Percentiles rank a stretch among this genome's conserved stretches.
These are phyloP conservation scores for Formica exsecta DNA, from an alignment of 1,140 invertebrate genomes.

Conservation along the genomic window DNA sequence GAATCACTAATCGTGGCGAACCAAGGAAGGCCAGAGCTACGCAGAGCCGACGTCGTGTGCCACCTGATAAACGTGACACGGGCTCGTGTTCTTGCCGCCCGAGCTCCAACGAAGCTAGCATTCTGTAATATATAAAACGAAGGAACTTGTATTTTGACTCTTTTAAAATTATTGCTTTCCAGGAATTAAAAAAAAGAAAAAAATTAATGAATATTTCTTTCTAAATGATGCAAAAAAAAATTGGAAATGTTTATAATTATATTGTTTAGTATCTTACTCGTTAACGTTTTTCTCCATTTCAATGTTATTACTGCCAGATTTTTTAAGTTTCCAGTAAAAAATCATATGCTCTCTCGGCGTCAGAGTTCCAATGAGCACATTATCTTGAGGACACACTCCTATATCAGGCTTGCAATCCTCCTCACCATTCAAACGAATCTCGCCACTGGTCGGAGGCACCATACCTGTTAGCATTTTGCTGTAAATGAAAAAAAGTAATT, in stretches of 20 bases:
- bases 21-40: conserved; percentile 92
- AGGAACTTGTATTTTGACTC: background rate
- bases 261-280: conserved; percentile 80
- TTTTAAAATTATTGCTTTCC: conserved; percentile 16
- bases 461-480: conserved; percentile 90
- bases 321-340: conserved; percentile 92
- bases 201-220: background rate
- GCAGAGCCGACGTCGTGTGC: conserved; percentile 88
- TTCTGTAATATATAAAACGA: conserved; percentile 79
- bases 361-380: conserved; percentile 93
- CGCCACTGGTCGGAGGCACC: conserved; percentile 87
- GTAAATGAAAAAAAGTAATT: conserved; percentile 64
- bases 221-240: background rate
- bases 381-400: conserved; percentile 94
- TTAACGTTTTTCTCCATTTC: conserved; percentile 84
- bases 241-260: background rate
- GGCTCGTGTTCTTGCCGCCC: conserved; percentile 87
- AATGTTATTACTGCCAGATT: conserved; percentile 83
- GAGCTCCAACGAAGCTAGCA: conserved; percentile 87
- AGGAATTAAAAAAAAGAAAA: background rate
- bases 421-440: conserved; percentile 86
- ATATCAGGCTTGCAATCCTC: conserved; percentile 85
- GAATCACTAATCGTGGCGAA: conserved; percentile 92
- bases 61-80: conserved; percentile 88
- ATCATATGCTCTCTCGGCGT: conserved; percentile 93